Percentiles rank a stretch among this genome's conserved stretches.
These are phyloP conservation scores for Argentina silus DNA, from an alignment of 2,797 vertebrate genomes.

Conservation along the genomic window DNA sequence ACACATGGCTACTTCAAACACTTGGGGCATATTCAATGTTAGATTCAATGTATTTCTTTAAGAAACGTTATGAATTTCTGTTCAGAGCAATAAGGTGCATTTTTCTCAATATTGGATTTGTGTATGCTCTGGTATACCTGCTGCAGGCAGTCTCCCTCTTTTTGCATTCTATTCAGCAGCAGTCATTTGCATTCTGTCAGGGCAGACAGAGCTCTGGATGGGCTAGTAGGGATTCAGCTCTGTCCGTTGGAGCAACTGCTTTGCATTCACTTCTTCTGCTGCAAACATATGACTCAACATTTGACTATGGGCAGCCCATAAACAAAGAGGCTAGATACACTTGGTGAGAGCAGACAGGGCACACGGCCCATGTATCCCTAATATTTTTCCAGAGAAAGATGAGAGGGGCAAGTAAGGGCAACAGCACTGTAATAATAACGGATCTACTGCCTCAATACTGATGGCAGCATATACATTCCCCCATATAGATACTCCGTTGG, in stretches of 20 bases:
- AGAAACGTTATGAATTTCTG: not conserved
- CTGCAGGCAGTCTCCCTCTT: constrained; percentile 5
- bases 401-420: not conserved
- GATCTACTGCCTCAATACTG: not conserved
- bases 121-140: constrained; percentile 1
- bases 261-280: constrained; percentile 65
- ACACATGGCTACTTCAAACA: not conserved
- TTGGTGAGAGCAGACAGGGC: constrained; percentile 28
- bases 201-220: constrained; percentile 29
- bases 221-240: constrained; percentile 33
- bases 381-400: constrained; percentile 10
- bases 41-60: not conserved
- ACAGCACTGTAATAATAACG: not conserved
- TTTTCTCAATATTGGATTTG: not conserved
- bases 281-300: constrained; percentile 66
- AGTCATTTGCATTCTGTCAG: constrained; percentile 46
- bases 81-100: not conserved
- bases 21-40: not conserved
- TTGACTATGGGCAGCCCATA: constrained; percentile 60
- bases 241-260: constrained; percentile 52
- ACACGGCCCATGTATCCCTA: constrained; percentile 37
- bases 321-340: constrained; percentile 31
- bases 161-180: constrained; percentile 27
- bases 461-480: not conserved
- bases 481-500: not conserved